A percentile compares a stretch with the other conserved stretches of the same genome.
phyloP scores from a whole-genome alignment of 2,113 vertebrate species.

The Amphiprion percula region DNA sequence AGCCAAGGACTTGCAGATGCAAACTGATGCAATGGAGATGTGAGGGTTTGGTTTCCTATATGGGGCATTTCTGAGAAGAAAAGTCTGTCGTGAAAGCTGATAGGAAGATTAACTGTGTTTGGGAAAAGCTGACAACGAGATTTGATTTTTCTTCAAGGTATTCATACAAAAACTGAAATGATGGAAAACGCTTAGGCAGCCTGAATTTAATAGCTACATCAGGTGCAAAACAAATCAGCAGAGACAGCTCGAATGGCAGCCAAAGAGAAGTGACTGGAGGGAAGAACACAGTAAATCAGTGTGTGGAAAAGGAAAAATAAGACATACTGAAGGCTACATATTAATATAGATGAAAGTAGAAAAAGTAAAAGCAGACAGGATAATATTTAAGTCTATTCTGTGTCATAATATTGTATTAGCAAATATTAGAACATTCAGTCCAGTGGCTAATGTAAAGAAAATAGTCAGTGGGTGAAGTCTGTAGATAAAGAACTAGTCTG shows the following conservation, averaged over 20 bases:
- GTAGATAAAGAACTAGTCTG: too few relatives aligned
- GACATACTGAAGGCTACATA: slow-evolving; percentile 6
- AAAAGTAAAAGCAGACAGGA: neutral
- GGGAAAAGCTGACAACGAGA: slow-evolving; percentile 27
- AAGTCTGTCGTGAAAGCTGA: slow-evolving; percentile 43
- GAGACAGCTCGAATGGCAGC: slow-evolving; percentile 16
- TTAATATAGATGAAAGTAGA: neutral
- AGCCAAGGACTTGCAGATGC: slow-evolving; percentile 40
- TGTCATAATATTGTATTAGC: neutral
- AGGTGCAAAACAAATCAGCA: slow-evolving; percentile 46
- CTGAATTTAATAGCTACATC: slow-evolving; percentile 28
- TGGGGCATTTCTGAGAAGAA: slow-evolving; percentile 37
- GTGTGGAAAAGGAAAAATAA: slow-evolving; percentile 17
- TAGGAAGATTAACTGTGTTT: slow-evolving; percentile 35
- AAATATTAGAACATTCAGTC: too few relatives aligned
- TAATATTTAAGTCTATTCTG: neutral
- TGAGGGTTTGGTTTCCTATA: slow-evolving; percentile 41
- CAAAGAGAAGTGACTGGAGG: slow-evolving; percentile 30
- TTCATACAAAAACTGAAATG: slow-evolving; percentile 40
- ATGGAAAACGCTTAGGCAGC: slow-evolving; percentile 33
- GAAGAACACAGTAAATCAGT: slow-evolving; percentile 25
- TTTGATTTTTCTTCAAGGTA: slow-evolving; percentile 28
- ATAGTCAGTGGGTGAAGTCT: too few relatives aligned
- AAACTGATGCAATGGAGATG: slow-evolving; percentile 45
- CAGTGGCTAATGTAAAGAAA: too few relatives aligned